These are phyloP conservation scores for Brachionus sp. DNA, from an alignment of 1,140 invertebrate genomes.

Conservation along the genomic window DNA sequence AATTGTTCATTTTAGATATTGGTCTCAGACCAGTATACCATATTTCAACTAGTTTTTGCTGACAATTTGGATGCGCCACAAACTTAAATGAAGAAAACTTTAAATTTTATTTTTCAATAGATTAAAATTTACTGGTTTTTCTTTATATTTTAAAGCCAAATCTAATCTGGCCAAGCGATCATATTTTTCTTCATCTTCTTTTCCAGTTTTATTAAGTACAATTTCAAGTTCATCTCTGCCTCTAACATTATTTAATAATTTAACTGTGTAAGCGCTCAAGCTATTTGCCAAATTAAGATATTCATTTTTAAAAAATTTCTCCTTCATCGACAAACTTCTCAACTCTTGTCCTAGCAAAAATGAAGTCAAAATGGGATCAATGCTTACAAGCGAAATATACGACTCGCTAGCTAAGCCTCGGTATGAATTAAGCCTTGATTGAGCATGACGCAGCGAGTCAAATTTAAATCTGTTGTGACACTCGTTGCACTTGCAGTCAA, in stretches of 20 bases:
- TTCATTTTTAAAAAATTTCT: slow-evolving; percentile 51
- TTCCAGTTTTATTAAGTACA: slow-evolving; percentile 54
- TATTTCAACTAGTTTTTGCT: slow-evolving; percentile 47
- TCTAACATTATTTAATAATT: slow-evolving; percentile 55
- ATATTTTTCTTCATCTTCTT: slow-evolving; percentile 50
- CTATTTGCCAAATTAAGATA: slow-evolving; percentile 64
- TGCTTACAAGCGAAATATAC: slow-evolving; percentile 66
- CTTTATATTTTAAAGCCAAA: slow-evolving; percentile 56
- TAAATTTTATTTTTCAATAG: not conserved
- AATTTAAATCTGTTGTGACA: slow-evolving; percentile 61
- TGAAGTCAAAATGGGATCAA: slow-evolving; percentile 67
- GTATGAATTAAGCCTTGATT: slow-evolving; percentile 57
- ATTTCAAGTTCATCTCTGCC: slow-evolving; percentile 57
- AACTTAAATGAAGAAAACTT: slow-evolving; percentile 10
- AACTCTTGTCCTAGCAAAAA: slow-evolving; percentile 66
- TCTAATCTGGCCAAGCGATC: slow-evolving; percentile 56
- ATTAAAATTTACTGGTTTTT: slow-evolving; percentile 49
- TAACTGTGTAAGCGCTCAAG: slow-evolving; percentile 59
- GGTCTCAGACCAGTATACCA: slow-evolving; percentile 44
- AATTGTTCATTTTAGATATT: slow-evolving; percentile 38
- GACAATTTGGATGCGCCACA: slow-evolving; percentile 48
- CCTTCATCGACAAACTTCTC: slow-evolving; percentile 46
- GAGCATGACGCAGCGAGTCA: slow-evolving; percentile 52
- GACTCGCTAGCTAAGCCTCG: slow-evolving; percentile 58
- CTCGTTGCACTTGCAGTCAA: slow-evolving; percentile 64